Evolutionary conservation across 1,140 invertebrate species (phyloP).

Genomic region (Pinna nobilis): DNA sequence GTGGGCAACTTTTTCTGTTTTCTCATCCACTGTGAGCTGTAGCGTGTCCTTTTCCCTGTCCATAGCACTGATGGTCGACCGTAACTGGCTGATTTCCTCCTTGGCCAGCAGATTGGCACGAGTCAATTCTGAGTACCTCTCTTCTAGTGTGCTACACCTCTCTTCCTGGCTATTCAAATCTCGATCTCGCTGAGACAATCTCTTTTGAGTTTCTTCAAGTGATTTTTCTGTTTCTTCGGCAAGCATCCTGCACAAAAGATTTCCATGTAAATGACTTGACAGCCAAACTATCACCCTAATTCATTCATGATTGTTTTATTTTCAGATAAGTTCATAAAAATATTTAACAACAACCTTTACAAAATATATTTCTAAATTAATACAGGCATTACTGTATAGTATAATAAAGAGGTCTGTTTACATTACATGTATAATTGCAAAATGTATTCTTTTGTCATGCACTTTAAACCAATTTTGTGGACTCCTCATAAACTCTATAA

Average conservation of each 20-base stretch:
- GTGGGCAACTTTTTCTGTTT: conserved; percentile 68
- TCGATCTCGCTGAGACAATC: conserved; percentile 61
- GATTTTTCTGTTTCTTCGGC: conserved; percentile 71
- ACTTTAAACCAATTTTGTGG: no score
- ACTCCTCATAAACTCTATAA: no score
- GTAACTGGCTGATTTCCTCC: conserved; percentile 67
- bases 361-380: no score
- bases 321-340: neutral
- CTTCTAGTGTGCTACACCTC: conserved; percentile 59
- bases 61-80: conserved; percentile 64
- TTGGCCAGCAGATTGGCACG: conserved; percentile 39
- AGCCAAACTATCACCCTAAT: conserved; percentile 15
- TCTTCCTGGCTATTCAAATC: conserved; percentile 64
- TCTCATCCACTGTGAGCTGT: conserved; percentile 72
- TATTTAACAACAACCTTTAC: neutral
- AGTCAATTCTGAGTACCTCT: conserved; percentile 58
- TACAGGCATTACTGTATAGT: no score
- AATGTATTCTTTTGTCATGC: no score
- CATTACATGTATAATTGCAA: no score
- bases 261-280: no score
- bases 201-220: conserved; percentile 64
- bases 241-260: conserved; percentile 57
- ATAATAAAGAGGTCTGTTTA: no score
- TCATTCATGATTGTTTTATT: neutral
- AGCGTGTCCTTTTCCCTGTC: conserved; percentile 73